Percentiles rank a stretch among this genome's conserved stretches.
Evolutionary conservation across 2,888 invertebrate genomes (phyloP).

Genomic region (Dexiosoma caninum): DNA sequence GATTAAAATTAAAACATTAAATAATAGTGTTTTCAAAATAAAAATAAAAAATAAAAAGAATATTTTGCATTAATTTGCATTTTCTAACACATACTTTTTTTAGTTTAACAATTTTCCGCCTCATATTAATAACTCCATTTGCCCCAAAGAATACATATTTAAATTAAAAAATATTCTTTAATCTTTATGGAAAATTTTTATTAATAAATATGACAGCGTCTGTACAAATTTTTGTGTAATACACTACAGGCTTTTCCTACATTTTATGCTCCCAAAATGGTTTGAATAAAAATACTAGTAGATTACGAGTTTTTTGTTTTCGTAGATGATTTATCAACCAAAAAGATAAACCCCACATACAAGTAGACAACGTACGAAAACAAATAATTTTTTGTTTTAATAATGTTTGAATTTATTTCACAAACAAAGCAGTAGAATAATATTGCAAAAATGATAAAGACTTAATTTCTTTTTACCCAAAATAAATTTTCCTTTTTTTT

Average conservation of each 20-base stretch:
- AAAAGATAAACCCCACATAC: not conserved
- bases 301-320: too few relatives aligned
- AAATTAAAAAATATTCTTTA: not conserved
- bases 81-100: not conserved
- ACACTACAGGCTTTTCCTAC: not conserved
- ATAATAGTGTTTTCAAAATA: too few relatives aligned
- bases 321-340: slow-evolving; percentile 2
- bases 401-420: too few relatives aligned
- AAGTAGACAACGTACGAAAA: not conserved
- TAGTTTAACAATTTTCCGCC: not conserved
- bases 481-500: not conserved
- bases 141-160: not conserved
- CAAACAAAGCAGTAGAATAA: too few relatives aligned
- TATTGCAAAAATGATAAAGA: too few relatives aligned
- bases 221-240: not conserved
- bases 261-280: too few relatives aligned
- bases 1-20: too few relatives aligned
- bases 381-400: not conserved
- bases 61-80: not conserved
- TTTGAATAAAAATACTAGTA: too few relatives aligned
- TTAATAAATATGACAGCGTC: slow-evolving; percentile 5
- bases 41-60: too few relatives aligned
- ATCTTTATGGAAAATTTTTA: slow-evolving; percentile 3
- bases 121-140: not conserved
- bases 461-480: too few relatives aligned